Evolutionary conservation across 2,113 vertebrate species (phyloP).

Genomic region (Galemys pyrenaicus): DNA sequence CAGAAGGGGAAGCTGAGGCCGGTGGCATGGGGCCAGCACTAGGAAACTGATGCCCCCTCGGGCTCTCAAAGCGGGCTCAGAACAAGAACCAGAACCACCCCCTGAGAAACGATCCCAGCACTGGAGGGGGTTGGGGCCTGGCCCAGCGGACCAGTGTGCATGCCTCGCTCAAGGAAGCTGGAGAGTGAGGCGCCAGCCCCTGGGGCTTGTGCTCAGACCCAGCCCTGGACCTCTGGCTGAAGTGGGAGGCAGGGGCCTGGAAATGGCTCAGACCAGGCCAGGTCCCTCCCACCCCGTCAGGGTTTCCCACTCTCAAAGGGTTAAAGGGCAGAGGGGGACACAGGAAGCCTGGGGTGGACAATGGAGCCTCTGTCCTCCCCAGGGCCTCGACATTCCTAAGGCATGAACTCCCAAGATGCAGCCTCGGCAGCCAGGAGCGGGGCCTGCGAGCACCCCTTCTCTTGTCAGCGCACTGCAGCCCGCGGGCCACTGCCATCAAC

Average conservation of each 20-base stretch:
- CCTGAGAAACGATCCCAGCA: not conserved
- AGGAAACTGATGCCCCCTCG: not conserved
- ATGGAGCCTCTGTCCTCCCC: constrained; percentile 69
- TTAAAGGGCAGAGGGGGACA: constrained; percentile 63
- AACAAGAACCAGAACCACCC: not conserved
- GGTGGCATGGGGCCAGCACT: not conserved
- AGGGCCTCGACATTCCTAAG: constrained; percentile 73
- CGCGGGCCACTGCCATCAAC: not conserved
- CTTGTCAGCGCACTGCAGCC: not conserved
- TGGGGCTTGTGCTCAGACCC: not conserved
- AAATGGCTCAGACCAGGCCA: constrained; percentile 4
- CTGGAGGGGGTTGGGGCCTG: not conserved
- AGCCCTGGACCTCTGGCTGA: not conserved
- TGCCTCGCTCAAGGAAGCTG: too few species aligned
- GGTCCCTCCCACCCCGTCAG: not conserved
- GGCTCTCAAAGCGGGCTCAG: not conserved
- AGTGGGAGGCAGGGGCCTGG: not conserved
- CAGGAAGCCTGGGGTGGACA: constrained; percentile 72
- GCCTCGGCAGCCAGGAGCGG: constrained; percentile 6
- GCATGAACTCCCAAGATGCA: constrained; percentile 44
- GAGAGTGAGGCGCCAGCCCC: too few species aligned
- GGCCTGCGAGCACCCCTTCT: not conserved
- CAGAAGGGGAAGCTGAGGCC: not conserved
- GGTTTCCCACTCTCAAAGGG: constrained; percentile 36
- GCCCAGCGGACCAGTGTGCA: too few species aligned